These are phyloP conservation scores for Sebastes diploproa DNA, from an alignment of 2,797 vertebrate genomes.

Conservation along the genomic window DNA sequence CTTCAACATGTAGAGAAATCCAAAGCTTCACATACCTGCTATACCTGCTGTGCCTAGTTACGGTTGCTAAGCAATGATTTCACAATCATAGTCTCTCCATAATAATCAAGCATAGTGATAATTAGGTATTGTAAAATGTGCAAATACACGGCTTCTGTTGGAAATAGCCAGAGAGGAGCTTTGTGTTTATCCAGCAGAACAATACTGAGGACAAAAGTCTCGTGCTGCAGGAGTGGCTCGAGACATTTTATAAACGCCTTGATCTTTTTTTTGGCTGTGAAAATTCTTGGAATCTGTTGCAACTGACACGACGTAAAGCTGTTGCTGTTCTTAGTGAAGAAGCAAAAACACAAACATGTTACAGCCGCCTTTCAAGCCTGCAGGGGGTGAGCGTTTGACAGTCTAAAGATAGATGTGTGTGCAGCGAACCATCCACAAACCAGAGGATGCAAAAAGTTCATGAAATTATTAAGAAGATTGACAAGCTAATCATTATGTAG, in stretches of 20 bases:
- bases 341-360: constrained; percentile 33
- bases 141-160: background rate
- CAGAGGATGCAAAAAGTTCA: constrained; percentile 23
- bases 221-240: background rate
- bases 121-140: background rate
- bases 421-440: constrained; percentile 4
- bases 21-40: background rate
- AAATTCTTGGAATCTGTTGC: background rate
- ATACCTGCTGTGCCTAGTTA: background rate
- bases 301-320: constrained; percentile 28
- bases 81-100: background rate
- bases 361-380: constrained; percentile 23
- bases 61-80: background rate
- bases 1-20: background rate
- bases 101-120: background rate
- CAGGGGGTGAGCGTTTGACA: constrained; percentile 11
- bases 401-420: constrained; percentile 35
- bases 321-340: constrained; percentile 23
- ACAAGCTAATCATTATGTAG: background rate
- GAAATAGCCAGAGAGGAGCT: background rate
- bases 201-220: background rate
- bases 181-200: background rate
- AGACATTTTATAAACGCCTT: constrained; percentile 13
- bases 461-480: background rate
- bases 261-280: constrained; percentile 13